Evolutionary conservation across 2,113 vertebrate genomes (phyloP), one percentile per base, ranked within the genome.

Genomic region (Aphelocoma coerulescens): DNA sequence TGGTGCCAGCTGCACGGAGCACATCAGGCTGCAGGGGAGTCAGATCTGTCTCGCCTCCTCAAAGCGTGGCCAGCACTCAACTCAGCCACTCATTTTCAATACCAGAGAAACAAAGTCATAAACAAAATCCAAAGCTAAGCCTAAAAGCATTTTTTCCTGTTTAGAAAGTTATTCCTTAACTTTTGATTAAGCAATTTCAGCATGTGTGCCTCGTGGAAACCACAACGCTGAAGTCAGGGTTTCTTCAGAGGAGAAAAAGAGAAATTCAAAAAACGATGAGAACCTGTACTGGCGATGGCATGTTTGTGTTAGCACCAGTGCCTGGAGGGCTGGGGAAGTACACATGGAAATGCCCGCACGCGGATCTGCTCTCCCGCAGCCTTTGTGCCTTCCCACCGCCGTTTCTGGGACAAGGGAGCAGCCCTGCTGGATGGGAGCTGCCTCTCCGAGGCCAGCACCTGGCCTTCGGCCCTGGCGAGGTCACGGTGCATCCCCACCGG

Each of bases 401-500:
- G 5, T 28, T 49, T 8, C 13, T 5, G 41, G 67, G 41, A 26
- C 41, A 4, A 0, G 1, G 23, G 59, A 15, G 23, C 14, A 22
- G 51, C 59, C 55, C 27, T 6, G 19, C 9, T 8, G 63, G 33
- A 59, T 22, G 3, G 4, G 16, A 13, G 15, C 15, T 0, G 2
- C 24, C 11, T 13, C 51, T 16, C 44, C 5, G 1, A 37, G 30
- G 41, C 16, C 1, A 1, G 71, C 28, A 59, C 27, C 28, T 0
- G 0, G 0, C 33, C 33, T 52, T 35, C 0, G 6, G 55, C 61
- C 17, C 2, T 0, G 18, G 4, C 0, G 0, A 67, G 43, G 43
- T 16, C 43, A 43, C 43, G 43, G 43, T 16, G 43, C 43, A 43
- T 43, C 43, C 43, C 11, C 16, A 2, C 11, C 0, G 1, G 30